Base-by-base conservation (phyloP, 2,113 vertebrate genomes). In the Amblyornis subalaris region DNA sequence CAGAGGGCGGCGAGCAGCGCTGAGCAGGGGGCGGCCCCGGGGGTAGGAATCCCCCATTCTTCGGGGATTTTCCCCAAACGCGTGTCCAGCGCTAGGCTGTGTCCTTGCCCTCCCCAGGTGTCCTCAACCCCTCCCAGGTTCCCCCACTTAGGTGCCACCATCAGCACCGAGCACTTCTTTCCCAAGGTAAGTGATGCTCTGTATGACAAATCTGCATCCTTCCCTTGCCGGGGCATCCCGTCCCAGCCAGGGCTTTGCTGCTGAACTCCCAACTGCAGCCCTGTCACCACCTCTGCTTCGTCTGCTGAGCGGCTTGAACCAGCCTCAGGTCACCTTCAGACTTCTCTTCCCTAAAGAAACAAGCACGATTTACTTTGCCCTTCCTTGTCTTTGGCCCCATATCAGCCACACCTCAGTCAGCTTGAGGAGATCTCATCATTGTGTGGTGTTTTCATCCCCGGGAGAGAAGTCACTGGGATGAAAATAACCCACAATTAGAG, bases 401-500 rank as follows among this genome's bases (percentile, higher is more conserved):
- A 12, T 8, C 2, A 12, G 26, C 20, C 0, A 0, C 24, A 26
- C 44, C 26, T 89, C 16, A 21, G 3, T 0, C 13, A 1, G 12
- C 62, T 45, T 9, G 40, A 54, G 48, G 44, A 65, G 28, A 31
- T n/a, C 40, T n/a, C 5, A 51, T 11, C 0, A 0, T 36, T 33
- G 26, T 0, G 4, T 25, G 14, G 3, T 20, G 55, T 67, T 36
- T 54, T 54, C 38, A n/a, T 25, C 29, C 75, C 62, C 3, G 0
- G 25, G 81, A 51, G 89, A 77, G 54, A 36, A 61, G 67, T 38
- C 14, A 15, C 64, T 3, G 21, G 23, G 48, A 85, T 76, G 51
- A 47, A 94, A 95, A 95, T 95, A 96, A 72, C 26, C 53, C 28
- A 28, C 57, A 85, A 94, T 85, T 82, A 89, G 74, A 55, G 45